Percentiles rank a stretch among this genome's conserved stretches.
phyloP scores from a whole-genome alignment of 2,888 invertebrate species.

The Agrotis exclamationis region DNA sequence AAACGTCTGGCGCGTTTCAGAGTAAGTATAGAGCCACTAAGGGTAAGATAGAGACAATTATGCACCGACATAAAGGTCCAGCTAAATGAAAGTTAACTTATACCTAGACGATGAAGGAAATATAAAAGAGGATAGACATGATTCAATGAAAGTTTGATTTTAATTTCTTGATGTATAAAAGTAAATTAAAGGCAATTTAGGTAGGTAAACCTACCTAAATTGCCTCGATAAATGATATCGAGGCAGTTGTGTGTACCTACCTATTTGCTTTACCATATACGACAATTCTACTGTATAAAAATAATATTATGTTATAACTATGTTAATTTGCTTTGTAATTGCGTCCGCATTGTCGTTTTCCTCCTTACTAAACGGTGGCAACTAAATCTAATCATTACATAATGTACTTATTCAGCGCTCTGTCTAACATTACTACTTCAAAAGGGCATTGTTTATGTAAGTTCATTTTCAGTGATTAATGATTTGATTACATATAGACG shows the following conservation, averaged over 20 bases:
- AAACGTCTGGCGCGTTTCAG: slow-evolving; percentile 97
- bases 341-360: slow-evolving; percentile 30
- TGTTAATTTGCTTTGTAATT: slow-evolving; percentile 42
- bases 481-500: slow-evolving; percentile 21
- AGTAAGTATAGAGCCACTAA: slow-evolving; percentile 90
- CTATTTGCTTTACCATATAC: not conserved
- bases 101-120: too few relatives aligned
- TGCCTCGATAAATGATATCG: slow-evolving; percentile 13
- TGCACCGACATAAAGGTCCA: not conserved
- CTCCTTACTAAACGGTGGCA: slow-evolving; percentile 9
- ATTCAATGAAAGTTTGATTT: not conserved
- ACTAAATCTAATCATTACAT: slow-evolving; percentile 41
- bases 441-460: slow-evolving; percentile 17
- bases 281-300: slow-evolving; percentile 8
- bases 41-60: too few relatives aligned
- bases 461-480: slow-evolving; percentile 28
- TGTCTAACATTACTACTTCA: slow-evolving; percentile 25
- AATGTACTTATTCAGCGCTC: slow-evolving; percentile 9
- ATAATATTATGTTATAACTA: slow-evolving; percentile 26
- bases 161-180: not conserved
- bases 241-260: slow-evolving; percentile 6
- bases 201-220: not conserved
- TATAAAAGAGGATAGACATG: too few relatives aligned
- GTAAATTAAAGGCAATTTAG: too few relatives aligned
- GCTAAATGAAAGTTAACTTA: slow-evolving; percentile 13